Evolutionary conservation across 2,113 vertebrate genomes (phyloP), one percentile per base, ranked within the genome.

Genomic region (Paraplagusia blochii): DNA sequence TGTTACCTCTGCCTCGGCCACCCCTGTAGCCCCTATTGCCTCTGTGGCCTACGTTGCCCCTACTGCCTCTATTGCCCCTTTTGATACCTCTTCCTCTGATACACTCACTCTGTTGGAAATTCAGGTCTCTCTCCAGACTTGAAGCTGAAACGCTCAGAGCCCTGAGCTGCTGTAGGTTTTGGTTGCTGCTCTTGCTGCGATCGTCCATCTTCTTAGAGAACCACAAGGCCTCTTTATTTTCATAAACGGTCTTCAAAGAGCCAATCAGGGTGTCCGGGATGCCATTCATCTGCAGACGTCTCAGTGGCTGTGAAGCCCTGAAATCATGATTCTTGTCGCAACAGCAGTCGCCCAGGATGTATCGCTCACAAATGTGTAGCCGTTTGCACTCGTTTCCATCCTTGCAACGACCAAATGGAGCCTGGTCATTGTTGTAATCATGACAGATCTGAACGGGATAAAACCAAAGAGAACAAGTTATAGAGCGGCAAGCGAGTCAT

Each of bases 341-440:
- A 54, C 22, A 50, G 60, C 90, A 91, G 1, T 54, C 13, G 0
- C 42, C 43, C 0, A 14, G 58, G 51, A 89, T 45, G 60, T 46
- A 85, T 1, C 7, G 59, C 68, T 89, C 72, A 19, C 90, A 92
- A 59, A 91, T 64, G 22, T 92, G 87, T 33, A 91, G 33, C 4
- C 83, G 76, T 22, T 12, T 69, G 48, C 90, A 91, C 36, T 0
- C 52, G 3, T 56, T 17, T 0, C 53, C 83, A 0, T 69, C 68
- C 19, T 42, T 0, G 42, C 90, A 90, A 5, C 22, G 54, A 1
- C 87, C 87, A 0, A 79, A 82, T 44, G n/a, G n/a, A n/a, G 47
- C 33, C 0, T 84, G 85, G 0, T 14, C 1, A 7, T 88, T 90
- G 80, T 90, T 91, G 77, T 90, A 91, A 11, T 79, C 65, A 11